These are phyloP conservation scores for Protobothrops flavoviridis DNA, from an alignment of 2,113 vertebrate species.

Conservation along the genomic window DNA sequence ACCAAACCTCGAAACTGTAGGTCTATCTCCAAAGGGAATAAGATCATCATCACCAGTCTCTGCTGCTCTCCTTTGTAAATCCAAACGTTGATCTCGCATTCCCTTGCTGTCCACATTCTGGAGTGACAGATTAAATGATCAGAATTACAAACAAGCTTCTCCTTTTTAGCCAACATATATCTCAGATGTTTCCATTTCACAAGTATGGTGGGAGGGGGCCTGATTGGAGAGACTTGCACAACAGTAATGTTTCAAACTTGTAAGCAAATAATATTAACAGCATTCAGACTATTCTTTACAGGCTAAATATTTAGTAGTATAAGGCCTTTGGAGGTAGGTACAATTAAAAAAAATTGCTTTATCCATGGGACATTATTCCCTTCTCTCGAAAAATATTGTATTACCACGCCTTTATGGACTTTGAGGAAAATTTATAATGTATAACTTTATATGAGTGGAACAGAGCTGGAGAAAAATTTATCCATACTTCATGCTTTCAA, in stretches of 20 bases:
- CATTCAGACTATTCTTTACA: background rate
- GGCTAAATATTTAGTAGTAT: background rate
- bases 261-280: background rate
- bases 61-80: constrained; percentile 84
- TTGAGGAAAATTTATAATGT: background rate
- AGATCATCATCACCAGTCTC: constrained; percentile 96
- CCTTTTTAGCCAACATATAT: background rate
- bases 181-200: background rate
- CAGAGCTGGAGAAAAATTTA: background rate
- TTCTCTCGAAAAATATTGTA: background rate
- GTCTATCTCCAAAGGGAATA: constrained; percentile 93
- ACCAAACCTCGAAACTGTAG: constrained; percentile 95
- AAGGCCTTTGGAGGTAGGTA: background rate
- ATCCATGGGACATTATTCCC: background rate
- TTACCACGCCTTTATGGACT: background rate
- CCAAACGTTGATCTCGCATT: constrained; percentile 84
- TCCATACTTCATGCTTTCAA: no score
- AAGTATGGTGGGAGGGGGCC: background rate
- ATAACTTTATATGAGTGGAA: background rate
- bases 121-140: background rate
- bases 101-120: constrained; percentile 91
- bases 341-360: background rate
- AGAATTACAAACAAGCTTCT: background rate
- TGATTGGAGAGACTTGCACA: background rate
- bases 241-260: constrained; percentile 3